Percentiles rank a stretch among this genome's conserved stretches.
Conservation (phyloP, 2,888 invertebrate genomes). For the Atrina japonica region DNA sequence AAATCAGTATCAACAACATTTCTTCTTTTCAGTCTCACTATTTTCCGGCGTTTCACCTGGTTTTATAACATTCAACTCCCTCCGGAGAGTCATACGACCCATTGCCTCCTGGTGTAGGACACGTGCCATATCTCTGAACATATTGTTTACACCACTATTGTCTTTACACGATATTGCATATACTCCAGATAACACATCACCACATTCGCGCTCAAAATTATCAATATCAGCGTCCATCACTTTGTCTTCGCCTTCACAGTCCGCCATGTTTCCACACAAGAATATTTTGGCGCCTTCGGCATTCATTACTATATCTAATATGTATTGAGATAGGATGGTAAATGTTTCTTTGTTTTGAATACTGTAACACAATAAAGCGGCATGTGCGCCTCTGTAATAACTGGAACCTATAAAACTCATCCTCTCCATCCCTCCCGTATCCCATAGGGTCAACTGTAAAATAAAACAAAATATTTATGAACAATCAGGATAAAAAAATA, state of each 20-base stretch:
- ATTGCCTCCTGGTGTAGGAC: conserved; percentile 67
- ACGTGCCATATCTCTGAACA: conserved; percentile 92
- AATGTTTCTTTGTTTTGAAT: conserved; percentile 95
- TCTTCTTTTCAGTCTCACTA: conserved; percentile 54
- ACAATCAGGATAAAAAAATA: background rate
- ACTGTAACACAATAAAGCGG: conserved; percentile 94
- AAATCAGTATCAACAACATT: conserved; percentile 56
- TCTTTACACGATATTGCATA: conserved; percentile 95
- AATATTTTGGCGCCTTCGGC: conserved; percentile 95
- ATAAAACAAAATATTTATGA: conserved; percentile 47
- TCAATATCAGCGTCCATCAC: conserved; percentile 94
- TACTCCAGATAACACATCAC: conserved; percentile 92
- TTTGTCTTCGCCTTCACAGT: conserved; percentile 87
- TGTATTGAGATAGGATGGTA: conserved; percentile 94
- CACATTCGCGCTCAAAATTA: conserved; percentile 92
- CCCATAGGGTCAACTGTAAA: conserved; percentile 94
- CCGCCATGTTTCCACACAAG: conserved; percentile 95
- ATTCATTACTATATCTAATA: conserved; percentile 92
- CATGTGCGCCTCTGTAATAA: conserved; percentile 97
- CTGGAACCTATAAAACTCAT: conserved; percentile 97
- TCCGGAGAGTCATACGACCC: conserved; percentile 66
- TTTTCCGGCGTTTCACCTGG: conserved; percentile 66
- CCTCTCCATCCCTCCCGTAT: conserved; percentile 97
- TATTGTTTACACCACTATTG: conserved; percentile 91
- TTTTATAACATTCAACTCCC: conserved; percentile 64